Base-by-base conservation (phyloP, 1,140 invertebrate genomes). In the Drosophila lacertosa region DNA sequence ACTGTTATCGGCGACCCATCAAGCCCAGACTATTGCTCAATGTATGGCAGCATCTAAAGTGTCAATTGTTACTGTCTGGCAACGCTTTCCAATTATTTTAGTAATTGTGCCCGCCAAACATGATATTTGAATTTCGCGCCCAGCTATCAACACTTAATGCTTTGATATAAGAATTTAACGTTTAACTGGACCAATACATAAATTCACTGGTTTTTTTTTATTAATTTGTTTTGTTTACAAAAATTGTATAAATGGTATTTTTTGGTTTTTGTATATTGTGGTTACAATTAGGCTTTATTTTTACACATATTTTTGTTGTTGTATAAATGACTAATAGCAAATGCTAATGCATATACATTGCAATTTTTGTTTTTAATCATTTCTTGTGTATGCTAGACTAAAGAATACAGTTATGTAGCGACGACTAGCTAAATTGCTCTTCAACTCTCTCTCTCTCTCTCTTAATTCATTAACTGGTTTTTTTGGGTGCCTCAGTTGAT, bases 331-430 rank as follows among this genome's bases (percentile, higher is more conserved):
- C 74, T 65, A 66, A 54, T 67, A 77, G 24, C 42, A 57, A 22
- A 50, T 65, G 67, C 67, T 48, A 64, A 67, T 67, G 29, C 55
- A 78, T 80, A 79, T 74, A 62, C 58, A 59, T 59, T 18, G 53
- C 48, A 51, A 40, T 22, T 29, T 44, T 54, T 35, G 16, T 48
- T 26, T 7, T 55, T 64, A 26, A 13, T 45, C 22, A n/a, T 53
- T 62, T 37, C 11, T 42, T 35, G 47, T 74, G 45, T 70, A 70
- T 55, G 64, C 71, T 81, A 81, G 42, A 69, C 73, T 82, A 74
- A 73, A 66, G 55, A 68, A 70, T 81, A 81, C 74, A 78, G 33
- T 65, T 82, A 82, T 74, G 78, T 64, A 82, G 74, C 69, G 69
- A 47, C 69, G 78, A 81, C 78, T 81, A 81, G 78, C 74, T n/a